These are phyloP conservation scores for Drosophila rubida DNA, from an alignment of 2,888 invertebrate genomes.

Conservation along the genomic window DNA sequence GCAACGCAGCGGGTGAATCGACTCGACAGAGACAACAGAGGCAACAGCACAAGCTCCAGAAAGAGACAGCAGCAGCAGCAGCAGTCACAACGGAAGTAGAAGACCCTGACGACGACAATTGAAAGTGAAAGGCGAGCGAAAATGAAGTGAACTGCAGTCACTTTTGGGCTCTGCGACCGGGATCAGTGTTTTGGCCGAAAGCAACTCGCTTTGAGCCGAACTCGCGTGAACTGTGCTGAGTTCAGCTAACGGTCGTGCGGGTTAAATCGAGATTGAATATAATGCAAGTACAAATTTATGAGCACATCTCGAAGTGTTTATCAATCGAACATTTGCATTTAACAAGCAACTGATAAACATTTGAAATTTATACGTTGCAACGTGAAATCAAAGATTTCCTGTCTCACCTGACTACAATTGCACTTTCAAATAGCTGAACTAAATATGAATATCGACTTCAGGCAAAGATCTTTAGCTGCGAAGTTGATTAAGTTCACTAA, in stretches of 20 bases:
- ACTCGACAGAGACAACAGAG: conserved; percentile 25
- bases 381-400: no score
- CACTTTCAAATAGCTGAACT: no score
- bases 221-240: conserved; percentile 6
- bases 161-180: conserved; percentile 1
- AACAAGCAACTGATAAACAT: not conserved
- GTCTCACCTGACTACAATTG: no score
- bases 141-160: conserved; percentile 56
- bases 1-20: not conserved
- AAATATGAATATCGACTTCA: no score
- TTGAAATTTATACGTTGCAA: no score
- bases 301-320: no score
- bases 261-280: not conserved
- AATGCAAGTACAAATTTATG: no score
- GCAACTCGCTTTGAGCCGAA: conserved; percentile 1
- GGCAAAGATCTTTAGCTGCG: no score
- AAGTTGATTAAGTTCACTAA: no score
- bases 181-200: conserved; percentile 30
- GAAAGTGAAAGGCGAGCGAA: conserved; percentile 72
- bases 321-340: not conserved
- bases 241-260: conserved; percentile 11
- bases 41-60: not conserved
- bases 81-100: conserved; percentile 34
- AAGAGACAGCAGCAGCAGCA: conserved; percentile 23
- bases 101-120: conserved; percentile 34